Base-by-base conservation (phyloP, 2,113 vertebrate genomes). In the Myotis davidii region DNA sequence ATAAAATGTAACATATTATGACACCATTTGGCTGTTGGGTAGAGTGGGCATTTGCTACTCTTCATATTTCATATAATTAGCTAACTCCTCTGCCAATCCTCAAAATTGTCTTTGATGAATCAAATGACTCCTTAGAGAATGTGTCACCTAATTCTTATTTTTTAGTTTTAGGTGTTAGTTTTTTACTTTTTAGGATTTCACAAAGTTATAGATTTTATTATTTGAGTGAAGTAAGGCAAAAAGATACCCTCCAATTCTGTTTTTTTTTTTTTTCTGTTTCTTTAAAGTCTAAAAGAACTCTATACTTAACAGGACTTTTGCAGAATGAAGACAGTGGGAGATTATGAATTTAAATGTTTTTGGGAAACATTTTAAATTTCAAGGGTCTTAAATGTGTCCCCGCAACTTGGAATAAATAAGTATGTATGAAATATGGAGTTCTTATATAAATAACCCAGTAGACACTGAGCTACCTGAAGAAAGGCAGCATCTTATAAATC, bases 401-500 rank as follows among this genome's bases (percentile, higher is more conserved):
- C 16, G 29, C 11, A 81, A 50, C 17, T 32, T 76, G 83, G 64
- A 91, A 93, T 16, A 45, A 65, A 76, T 37, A n/a, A 29, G 37
- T 52, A 23, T 82, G 16, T 34, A 65, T n/a, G 14, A 93, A 92
- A 73, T 59, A 56, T 25, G 23, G 8, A 69, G 6, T 39, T 64
- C 29, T 94, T 91, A 70, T 3, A 78, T 72, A 86, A 95, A 92
- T 90, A 90, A 59, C 27, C 34, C 34, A 69, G 11, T 5, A 93
- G 48, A 88, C 25, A 56, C 37, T 14, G 7, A 78, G 27, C 10
- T 90, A 27, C 16, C 59, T 85, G 13, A 91, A 72, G n/a, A 61
- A 91, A 94, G 25, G 23, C 6, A 37, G 4, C 7, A 45, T 34
- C 45, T 96, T 61, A 17, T 32, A 88, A 73, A 52, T 74, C 61